Evolutionary conservation across 1,140 invertebrate species (phyloP), one percentile per base, ranked within the genome.

Genomic region (Oncopeltus fasciatus): DNA sequence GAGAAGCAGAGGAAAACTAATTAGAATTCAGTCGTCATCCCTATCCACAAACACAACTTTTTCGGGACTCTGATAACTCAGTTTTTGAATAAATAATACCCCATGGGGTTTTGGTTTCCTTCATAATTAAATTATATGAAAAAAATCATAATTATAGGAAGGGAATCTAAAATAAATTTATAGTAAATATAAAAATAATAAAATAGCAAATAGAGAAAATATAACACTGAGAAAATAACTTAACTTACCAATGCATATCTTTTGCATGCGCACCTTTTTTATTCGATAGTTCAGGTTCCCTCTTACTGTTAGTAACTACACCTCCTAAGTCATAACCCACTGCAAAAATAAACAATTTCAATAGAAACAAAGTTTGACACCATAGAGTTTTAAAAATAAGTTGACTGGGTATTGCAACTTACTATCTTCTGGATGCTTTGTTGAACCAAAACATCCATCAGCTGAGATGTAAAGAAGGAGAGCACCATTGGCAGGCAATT

Each of bases 261-360:
- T 89, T 91, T 53, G 81, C 72, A 67, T 83, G 80, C 29, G 78
- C 75, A 61, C 77, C 74, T 70, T 82, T 79, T 71, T 86, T 80
- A 66, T 80, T 76, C 5, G 73, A 67, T 61, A 83, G 76, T 66
- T 89, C 81, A 56, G 78, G 74, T 69, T 92, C 89, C 68, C 85
- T 77, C 73, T 89, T 86, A 70, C 83, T 84, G 70, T 87, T 92
- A 33, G 92, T 95, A 51, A 88, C 82, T 16, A 96, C 84, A 46
- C 94, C 93, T 60, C 92, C 93, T 68, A 88, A 77, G 74, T 96
- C 92, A 76, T 95, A 96, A 61, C 90, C 91, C 81, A 86, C 89
- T 88, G 75, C 27, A 74, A 68, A 57, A 63, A 66, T 18, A 24
- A 8, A n/a, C n/a, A 49, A 5, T 18, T 9, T 49, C 5, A 9